Base-by-base conservation (phyloP, 2,888 invertebrate species). In the Notocelia uddmanniana region DNA sequence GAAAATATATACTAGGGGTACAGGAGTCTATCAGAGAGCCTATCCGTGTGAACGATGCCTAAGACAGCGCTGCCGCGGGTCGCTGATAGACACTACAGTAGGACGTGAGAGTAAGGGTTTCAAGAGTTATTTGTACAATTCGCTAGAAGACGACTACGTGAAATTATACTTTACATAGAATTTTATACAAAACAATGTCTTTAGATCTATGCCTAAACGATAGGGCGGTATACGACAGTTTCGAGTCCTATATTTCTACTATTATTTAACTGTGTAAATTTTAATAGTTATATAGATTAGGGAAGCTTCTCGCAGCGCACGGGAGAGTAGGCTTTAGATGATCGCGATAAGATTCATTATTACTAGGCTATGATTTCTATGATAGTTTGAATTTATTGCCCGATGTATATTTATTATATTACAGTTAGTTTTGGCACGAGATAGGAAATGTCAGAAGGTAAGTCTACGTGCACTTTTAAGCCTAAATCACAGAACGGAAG, bases 31-130 rank as follows among this genome's bases (percentile, higher is more conserved):
- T 26, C 2, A 3, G 0, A 5, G 31, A 31, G 31, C n/a, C n/a
- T n/a, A 45, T 45, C n/a, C 45, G 45, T 45, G 45, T n/a, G 3
- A 3, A 1, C 45, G 45, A n/a, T 15, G n/a, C n/a, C 45, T 45
- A 45, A n/a, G 45, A 2, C 13, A 37, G 45, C 45, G n/a, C n/a
- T 6, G 41, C 45, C 45, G 45, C 45, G 45, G 45, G n/a, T 45
- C 45, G 62, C 68, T 62, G 69, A 9, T 83, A 86, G 81, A 81
- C 75, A 82, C 91, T 92, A 92, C 85, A 78, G 85, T 87, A 88
- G 92, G 92, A 93, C 92, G 92, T 91, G 92, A 92, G 89, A 88
- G 89, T 88, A 92, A 92, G 92, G 92, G 92, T 84, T 63, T 90
- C 85, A 81, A 88, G 83, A 86, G 80, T 86, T 76, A 85, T 89